These are phyloP conservation scores for Troilus luridus DNA, from an alignment of 2,888 invertebrate genomes.

Conservation along the genomic window DNA sequence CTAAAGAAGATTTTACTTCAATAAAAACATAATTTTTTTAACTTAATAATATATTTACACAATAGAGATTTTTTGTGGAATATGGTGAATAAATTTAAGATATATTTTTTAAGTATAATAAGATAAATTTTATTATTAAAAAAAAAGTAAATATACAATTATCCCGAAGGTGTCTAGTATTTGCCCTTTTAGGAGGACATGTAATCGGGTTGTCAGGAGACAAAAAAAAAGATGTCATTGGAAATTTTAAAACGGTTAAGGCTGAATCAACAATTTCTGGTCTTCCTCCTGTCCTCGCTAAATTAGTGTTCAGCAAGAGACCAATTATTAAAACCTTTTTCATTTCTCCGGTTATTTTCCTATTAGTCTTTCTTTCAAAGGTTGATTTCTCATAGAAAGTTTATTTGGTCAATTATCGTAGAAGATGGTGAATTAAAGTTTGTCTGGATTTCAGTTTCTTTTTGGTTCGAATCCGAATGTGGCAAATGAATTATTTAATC, in stretches of 20 bases:
- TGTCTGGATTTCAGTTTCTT: not conserved
- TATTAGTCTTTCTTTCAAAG: not conserved
- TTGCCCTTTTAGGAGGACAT: not conserved
- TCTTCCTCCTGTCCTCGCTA: not conserved
- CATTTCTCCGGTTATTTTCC: not conserved
- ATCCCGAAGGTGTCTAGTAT: not conserved
- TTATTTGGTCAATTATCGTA: not conserved
- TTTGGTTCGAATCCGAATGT: too few relatives aligned
- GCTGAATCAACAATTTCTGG: not conserved
- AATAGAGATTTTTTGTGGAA: too few relatives aligned
- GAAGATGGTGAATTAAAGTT: not conserved
- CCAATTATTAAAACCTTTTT: conserved; percentile 21
- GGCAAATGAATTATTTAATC: too few relatives aligned
- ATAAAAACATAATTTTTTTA: too few relatives aligned
- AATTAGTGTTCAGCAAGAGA: conserved; percentile 1
- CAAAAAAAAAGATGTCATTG: not conserved
- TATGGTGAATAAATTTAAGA: too few relatives aligned
- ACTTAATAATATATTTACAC: too few relatives aligned
- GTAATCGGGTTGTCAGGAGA: not conserved
- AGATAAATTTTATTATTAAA: too few relatives aligned
- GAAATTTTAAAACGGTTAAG: not conserved
- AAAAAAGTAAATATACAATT: not conserved
- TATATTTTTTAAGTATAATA: too few relatives aligned
- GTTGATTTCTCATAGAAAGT: not conserved
- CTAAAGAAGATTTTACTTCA: too few relatives aligned